These are phyloP conservation scores for Falco rusticolus DNA, from an alignment of 2,797 vertebrate genomes.

Conservation along the genomic window DNA sequence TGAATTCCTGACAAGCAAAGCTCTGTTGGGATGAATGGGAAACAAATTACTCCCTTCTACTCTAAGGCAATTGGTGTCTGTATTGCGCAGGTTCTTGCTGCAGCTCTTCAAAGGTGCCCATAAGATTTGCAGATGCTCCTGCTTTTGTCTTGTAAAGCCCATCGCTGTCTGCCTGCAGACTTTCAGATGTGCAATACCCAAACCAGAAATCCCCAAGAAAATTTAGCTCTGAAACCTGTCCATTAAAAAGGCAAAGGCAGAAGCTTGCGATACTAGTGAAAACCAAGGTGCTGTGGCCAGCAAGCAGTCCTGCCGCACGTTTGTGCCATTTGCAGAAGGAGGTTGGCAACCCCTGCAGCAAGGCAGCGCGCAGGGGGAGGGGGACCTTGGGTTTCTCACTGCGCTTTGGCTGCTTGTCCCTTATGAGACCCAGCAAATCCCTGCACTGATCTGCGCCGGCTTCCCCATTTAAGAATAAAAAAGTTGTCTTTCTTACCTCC, in stretches of 20 bases:
- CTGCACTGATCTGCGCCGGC: not conserved
- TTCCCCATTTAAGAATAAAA: not conserved
- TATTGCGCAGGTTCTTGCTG: not conserved
- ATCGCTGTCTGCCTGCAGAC: not conserved
- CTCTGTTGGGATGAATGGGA: not conserved
- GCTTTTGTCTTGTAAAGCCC: not conserved
- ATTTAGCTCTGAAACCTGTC: not conserved
- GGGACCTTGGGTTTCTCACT: not conserved
- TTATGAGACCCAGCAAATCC: not conserved
- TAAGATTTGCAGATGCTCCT: not conserved
- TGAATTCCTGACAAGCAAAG: not conserved
- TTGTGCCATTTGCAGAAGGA: not conserved
- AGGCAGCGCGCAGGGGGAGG: rapidly evolving
- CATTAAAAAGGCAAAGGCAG: not conserved
- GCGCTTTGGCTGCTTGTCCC: not conserved
- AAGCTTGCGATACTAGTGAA: not conserved
- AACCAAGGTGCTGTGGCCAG: not conserved
- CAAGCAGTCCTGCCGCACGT: rapidly evolving
- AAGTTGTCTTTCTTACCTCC: not conserved
- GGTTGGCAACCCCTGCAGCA: not conserved
- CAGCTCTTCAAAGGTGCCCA: not conserved
- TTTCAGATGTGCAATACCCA: not conserved
- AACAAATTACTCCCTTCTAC: not conserved
- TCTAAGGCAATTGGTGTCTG: not conserved
- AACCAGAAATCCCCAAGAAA: not conserved